Base-by-base conservation (phyloP, 2,113 vertebrate species). In the Speoplatyrhinus poulsoni region DNA sequence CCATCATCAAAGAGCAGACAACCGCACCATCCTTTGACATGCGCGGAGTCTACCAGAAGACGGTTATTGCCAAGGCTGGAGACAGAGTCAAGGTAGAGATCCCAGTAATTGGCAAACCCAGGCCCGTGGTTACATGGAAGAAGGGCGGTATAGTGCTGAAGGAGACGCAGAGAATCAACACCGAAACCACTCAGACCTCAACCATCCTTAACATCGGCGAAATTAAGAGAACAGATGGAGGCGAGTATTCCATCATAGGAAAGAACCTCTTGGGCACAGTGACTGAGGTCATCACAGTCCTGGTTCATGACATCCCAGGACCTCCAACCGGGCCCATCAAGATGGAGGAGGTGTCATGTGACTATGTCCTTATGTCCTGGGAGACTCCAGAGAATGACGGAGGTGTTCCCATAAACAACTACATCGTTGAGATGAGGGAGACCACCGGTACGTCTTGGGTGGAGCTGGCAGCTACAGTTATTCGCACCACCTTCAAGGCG, bases 81-180 rank as follows among this genome's bases (percentile, higher is more conserved):
- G 98, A 99, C 80, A 96, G 98, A 62, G 92, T 99, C 74, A 99
- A 99, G 90, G 94, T 98, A 67, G 98, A 99, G 77, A 97, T 99
- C 79, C 98, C 98, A 55, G 94, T 98, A 53, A 89, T 98, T 47
- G 98, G 96, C 76, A 95, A 96, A 87, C 98, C 98, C 67, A 95
- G 91, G 73, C 96, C 98, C 78, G 91, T 93, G 48, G 94, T 99
- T 72, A 95, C 94, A 12, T 99, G 98, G 98, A 97, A 96, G 76
- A 99, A 96, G 82, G 96, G 93, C 74, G 94, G 94, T 48, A 84
- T 91, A 12, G 60, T 82, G 15, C 88, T 99, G 59, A 99, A 94
- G 70, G 95, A 99, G 85, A 99, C 98, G 52, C 96, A 98, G 82
- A 94, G 98, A 85, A 91, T 98, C 13, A 99, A 99, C 83, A 85